Base-by-base conservation (phyloP, 1,140 invertebrate species). In the Hirudo medicinalis region DNA sequence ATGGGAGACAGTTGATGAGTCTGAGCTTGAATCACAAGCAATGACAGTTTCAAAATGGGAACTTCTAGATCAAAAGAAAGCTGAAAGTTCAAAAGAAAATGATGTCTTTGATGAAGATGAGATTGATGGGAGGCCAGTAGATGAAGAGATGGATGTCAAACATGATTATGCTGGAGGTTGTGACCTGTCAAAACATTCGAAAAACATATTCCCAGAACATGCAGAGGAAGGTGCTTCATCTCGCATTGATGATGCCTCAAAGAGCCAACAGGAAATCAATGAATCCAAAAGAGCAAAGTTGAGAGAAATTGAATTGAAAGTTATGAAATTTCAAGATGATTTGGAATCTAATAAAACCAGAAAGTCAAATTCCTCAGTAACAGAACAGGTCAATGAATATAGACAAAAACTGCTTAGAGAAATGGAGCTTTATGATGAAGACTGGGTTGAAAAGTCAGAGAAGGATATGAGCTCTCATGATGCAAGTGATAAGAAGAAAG, bases 261-360 rank as follows among this genome's bases (percentile, higher is more conserved):
- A 54, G 43, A 22, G n/a, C 22, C 70, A 54, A 54, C 74, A 76
- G 20, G 76, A 77, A 71, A 79, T 82, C 76, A 85, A 86, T 78
- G 89, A 92, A 81, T 89, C 91, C 78, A 87, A 89, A 75, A 86
- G 93, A 54, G 87, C 87, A 74, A 89, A 90, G 80, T 82, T 97
- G 54, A 85, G 93, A 69, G 92, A 95, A 81, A 91, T 97, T 76
- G 94, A 97, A 78, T 83, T 95, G 60, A 93, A 94, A 84, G 91
- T 92, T 20, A 86, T 96, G 83, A 90, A 92, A 78, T 97, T 94
- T 84, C 92, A 95, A 83, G 94, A 97, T 85, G 93, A 97, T 82
- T 81, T 97, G 63, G 94, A 97, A 83, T 89, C 87, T 22, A 86
- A 88, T 77, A 84, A 89, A 72, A 86, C 85, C 54, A 78, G 91